Evolutionary conservation across 2,113 vertebrate species (phyloP), one percentile per base, ranked within the genome.

Genomic region (Miniopterus natalensis): DNA sequence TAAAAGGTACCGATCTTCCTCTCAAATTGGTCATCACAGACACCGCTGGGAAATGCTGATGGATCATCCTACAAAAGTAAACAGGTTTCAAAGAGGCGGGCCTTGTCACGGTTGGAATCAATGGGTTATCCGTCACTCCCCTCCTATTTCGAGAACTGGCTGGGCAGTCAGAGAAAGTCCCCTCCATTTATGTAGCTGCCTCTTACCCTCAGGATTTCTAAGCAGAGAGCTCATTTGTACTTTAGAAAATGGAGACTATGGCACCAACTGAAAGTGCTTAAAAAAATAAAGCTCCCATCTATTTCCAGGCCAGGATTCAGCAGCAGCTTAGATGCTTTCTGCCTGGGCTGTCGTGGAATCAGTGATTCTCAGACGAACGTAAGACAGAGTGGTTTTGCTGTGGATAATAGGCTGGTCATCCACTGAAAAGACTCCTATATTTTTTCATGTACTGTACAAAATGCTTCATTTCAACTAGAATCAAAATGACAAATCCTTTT

Each of bases 401-500:
- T 59, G 92, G 97, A 96, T 97, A 97, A 97, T 57, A 81, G 95
- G 86, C 92, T 93, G 95, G 92, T 96, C 91, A 85, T 94, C 94
- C 86, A 95, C 95, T 65, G 70, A 95, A 96, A 92, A 96, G 77
- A 96, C 85, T 81, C 89, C 80, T 79, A 74, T 95, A 81, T 84
- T 96, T 97, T 95, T 96, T 92, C 83, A 92, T 92, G 91, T 91
- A 88, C 93, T 96, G 80, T 85, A 97, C 95, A 92, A 97, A 98
- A 74, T 85, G 95, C 94, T 91, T 92, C 94, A 95, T 97, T 98
- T 96, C 17, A 0, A 93, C 94, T 77, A 87, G 94, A 90, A 96
- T 96, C 94, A 96, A 93, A 96, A 97, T 94, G 96, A 97, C 95
- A 97, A 97, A 97, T 96, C 88, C 42, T 96, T 94, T 90, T 71